Evolutionary conservation across 2,113 vertebrate species (phyloP).

Genomic region (Vimba vimba): DNA sequence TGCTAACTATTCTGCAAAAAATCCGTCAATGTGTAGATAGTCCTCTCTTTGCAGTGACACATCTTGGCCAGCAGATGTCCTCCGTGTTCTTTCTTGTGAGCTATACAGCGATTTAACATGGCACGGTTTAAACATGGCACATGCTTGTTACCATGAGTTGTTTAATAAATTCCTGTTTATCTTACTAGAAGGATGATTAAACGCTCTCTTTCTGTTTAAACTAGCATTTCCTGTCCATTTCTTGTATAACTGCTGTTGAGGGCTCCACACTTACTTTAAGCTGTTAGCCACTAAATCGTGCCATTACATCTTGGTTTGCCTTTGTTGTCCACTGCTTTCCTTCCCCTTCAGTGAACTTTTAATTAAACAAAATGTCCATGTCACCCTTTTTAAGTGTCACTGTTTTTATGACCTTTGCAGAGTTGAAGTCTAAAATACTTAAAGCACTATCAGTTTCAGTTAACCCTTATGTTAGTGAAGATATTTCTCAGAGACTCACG

Average conservation of each 20-base stretch:
- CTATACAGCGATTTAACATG: not conserved
- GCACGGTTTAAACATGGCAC: too few species aligned
- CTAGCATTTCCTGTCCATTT: not conserved
- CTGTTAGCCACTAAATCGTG: conserved; percentile 15
- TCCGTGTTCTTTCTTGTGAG: not conserved
- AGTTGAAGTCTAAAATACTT: too few species aligned
- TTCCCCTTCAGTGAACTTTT: not conserved
- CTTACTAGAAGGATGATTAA: not conserved
- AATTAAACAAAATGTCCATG: not conserved
- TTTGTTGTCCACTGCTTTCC: not conserved
- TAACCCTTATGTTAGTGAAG: not conserved
- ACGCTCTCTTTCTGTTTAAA: not conserved
- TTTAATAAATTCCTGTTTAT: not conserved
- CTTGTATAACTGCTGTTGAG: not conserved
- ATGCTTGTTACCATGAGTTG: not conserved
- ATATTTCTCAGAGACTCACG: not conserved
- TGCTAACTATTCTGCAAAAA: not conserved
- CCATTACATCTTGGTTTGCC: not conserved
- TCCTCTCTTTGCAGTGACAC: not conserved
- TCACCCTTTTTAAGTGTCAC: not conserved
- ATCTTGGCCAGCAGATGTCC: conserved; percentile 2
- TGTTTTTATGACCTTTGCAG: not conserved
- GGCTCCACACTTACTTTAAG: not conserved
- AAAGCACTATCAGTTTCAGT: too few species aligned
- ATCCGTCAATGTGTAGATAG: not conserved